Evolutionary conservation across 2,888 invertebrate species (phyloP).

Genomic region (Ommatoiulus sabulosus): DNA sequence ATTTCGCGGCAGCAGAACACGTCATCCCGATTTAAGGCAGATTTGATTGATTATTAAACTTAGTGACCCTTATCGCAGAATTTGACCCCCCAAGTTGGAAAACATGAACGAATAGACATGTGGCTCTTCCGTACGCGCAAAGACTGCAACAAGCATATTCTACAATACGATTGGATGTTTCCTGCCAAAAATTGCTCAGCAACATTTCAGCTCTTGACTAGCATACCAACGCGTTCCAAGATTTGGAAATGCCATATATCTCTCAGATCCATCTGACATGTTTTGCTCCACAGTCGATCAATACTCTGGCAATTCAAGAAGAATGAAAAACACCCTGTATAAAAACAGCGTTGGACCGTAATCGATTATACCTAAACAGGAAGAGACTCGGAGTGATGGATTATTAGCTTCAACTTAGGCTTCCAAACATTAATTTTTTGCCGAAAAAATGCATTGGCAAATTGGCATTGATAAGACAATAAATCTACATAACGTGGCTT

Average conservation of each 20-base stretch:
- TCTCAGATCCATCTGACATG: constrained; percentile 19
- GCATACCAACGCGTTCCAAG: not conserved
- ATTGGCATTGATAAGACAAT: constrained; percentile 16
- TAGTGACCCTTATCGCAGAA: constrained; percentile 25
- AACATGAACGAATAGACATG: not conserved
- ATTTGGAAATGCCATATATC: constrained; percentile 3
- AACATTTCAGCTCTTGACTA: not conserved
- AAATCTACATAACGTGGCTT: not conserved
- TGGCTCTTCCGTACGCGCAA: not conserved
- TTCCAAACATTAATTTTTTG: not conserved
- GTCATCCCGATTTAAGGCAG: constrained; percentile 3
- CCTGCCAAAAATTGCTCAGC: not conserved
- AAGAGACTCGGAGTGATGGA: constrained; percentile 34
- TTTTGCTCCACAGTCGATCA: not conserved
- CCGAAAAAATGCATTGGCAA: not conserved
- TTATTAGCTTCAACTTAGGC: constrained; percentile 2
- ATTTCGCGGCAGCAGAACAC: constrained; percentile 16
- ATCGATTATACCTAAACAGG: constrained; percentile 25
- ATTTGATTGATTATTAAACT: constrained; percentile 19
- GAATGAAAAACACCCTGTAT: not conserved
- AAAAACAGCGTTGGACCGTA: constrained; percentile 31
- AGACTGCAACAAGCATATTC: not conserved
- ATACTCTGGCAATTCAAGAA: not conserved
- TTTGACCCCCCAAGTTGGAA: constrained; percentile 9
- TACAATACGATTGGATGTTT: not conserved